Base-by-base conservation (phyloP, 1,140 invertebrate species). In the Aradophagus sp. region DNA sequence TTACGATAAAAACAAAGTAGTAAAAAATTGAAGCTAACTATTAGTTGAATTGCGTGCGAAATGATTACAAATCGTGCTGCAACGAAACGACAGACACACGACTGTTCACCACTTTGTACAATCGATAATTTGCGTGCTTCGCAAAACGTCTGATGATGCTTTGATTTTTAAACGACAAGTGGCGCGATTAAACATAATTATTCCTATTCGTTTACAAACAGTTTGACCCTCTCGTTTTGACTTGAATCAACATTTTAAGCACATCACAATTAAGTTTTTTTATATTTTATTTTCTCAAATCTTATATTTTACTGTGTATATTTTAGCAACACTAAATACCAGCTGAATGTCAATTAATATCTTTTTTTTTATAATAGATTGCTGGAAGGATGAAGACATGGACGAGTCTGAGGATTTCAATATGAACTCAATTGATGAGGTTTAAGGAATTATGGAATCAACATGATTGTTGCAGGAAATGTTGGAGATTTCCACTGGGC, bases 351-450 rank as follows among this genome's bases (percentile, higher is more conserved):
- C 20, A 32, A 76, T 72, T 82, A 77, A 81, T 75, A 68, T 42
- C 59, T 65, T 76, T 59, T 79, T 80, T 82, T 81, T 79, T 48
- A 23, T 79, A 44, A 73, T 78, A 83, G 81, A 81, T 83, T 59
- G 61, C 77, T 73, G 73, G 62, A 76, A 27, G 78, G 81, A 77
- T 82, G 79, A 82, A 63, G 62, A 70, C 29, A 45, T 53, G 65
- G 55, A 23, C 29, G 29, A 31, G 20, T 16, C 47, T 68, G 62
- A 69, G 44, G 61, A 65, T 47, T 31, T 73, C 76, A 76, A 77
- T 76, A 80, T 80, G 80, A 83, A 80, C 76, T 79, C 78, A 70
- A 52, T 14, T 42, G 8, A 5, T 5, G 8, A 5, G 4, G 4
- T 5, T 5, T 23, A 8, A 23, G 8, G 20, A 23, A 23, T 23